Conservation (phyloP, 2,888 invertebrate genomes). For the Slavum lentiscoides region DNA sequence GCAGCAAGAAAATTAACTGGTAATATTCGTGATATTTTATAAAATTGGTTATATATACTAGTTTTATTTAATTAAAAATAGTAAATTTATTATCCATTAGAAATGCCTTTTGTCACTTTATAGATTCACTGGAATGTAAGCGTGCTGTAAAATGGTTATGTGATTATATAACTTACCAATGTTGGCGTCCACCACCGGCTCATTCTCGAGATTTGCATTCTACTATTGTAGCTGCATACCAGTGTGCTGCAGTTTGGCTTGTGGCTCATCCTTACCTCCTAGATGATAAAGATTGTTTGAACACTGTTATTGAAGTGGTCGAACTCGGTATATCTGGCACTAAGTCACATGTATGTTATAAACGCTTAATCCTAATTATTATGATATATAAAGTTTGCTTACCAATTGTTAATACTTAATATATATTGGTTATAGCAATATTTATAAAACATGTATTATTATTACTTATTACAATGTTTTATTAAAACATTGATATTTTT, state of each 20-base stretch:
- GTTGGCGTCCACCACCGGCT: conserved; percentile 89
- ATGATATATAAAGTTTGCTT: neutral
- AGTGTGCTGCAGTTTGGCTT: conserved; percentile 90
- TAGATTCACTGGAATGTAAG: conserved; percentile 87
- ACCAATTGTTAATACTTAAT: neutral
- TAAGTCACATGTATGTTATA: conserved; percentile 67
- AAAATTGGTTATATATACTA: conserved; percentile 45
- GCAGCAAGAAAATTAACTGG: conserved; percentile 66
- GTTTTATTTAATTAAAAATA: conserved; percentile 3
- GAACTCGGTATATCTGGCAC: conserved; percentile 96
- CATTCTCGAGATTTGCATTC: conserved; percentile 94
- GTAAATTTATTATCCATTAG: conserved; percentile 3
- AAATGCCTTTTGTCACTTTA: conserved; percentile 55
- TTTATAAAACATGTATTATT: conserved; percentile 27
- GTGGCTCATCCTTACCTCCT: conserved; percentile 86
- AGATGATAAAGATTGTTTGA: conserved; percentile 88
- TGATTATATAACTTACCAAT: conserved; percentile 95
- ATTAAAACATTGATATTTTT: conserved; percentile 4
- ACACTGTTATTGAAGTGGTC: conserved; percentile 92
- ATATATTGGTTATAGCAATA: neutral
- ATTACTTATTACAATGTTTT: neutral
- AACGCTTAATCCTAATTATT: neutral
- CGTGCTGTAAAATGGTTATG: conserved; percentile 96
- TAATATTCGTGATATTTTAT: conserved; percentile 57
- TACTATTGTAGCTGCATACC: conserved; percentile 89